Percentiles rank a stretch among this genome's conserved stretches.
phyloP scores from a whole-genome alignment of 2,888 invertebrate genomes.

The Dione juno region DNA sequence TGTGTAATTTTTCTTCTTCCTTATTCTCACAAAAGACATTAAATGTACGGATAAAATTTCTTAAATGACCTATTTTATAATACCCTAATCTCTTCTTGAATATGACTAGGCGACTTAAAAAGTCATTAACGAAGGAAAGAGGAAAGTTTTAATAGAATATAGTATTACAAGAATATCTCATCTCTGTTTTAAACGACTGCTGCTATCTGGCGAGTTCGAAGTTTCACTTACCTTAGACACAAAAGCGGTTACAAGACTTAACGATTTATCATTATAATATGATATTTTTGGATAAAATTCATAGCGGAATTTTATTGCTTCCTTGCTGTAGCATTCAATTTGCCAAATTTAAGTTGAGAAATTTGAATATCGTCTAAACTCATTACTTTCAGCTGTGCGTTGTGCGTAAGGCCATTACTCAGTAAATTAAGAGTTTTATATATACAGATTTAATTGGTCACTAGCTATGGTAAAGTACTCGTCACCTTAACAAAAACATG shows the following conservation, averaged over 20 bases:
- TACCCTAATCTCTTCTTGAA: slow-evolving; percentile 40
- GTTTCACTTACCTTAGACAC: slow-evolving; percentile 32
- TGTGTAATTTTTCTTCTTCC: background rate
- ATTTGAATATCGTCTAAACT: too few relatives aligned
- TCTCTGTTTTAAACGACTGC: slow-evolving; percentile 33
- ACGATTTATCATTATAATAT: background rate
- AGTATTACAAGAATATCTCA: slow-evolving; percentile 42
- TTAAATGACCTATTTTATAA: slow-evolving; percentile 36
- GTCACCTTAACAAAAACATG: too few relatives aligned
- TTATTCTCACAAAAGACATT: slow-evolving; percentile 28
- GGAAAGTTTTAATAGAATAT: slow-evolving; percentile 45
- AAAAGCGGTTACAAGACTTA: background rate
- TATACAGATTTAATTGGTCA: too few relatives aligned
- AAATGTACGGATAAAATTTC: slow-evolving; percentile 29
- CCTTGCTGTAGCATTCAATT: too few relatives aligned
- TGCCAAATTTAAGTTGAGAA: too few relatives aligned
- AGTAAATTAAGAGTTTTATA: too few relatives aligned
- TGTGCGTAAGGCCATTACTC: too few relatives aligned
- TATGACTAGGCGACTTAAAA: slow-evolving; percentile 42
- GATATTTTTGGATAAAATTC: background rate
- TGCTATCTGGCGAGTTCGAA: slow-evolving; percentile 35
- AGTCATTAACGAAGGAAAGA: slow-evolving; percentile 44
- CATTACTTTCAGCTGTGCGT: too few relatives aligned
- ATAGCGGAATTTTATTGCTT: too few relatives aligned
- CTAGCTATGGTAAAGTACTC: too few relatives aligned